Percentiles rank a stretch among this genome's conserved stretches.
Evolutionary conservation across 2,888 invertebrate species (phyloP).

Genomic region (Monochamus alternatus): DNA sequence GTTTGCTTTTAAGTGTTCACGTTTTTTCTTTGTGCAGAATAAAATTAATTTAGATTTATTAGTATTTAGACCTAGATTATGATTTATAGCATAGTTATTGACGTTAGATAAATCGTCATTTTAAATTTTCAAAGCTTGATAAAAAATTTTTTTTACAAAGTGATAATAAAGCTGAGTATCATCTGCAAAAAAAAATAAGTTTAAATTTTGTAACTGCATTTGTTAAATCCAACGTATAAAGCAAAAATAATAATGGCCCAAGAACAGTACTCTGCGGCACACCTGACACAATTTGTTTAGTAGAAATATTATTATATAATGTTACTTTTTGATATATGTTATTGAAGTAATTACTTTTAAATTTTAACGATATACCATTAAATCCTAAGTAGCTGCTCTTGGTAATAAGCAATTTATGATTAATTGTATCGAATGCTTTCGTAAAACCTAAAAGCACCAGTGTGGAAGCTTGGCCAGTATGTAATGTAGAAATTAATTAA

Average conservation of each 20-base stretch:
- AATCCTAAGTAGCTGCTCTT: slow-evolving; percentile 35
- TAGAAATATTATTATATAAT: slow-evolving; percentile 1
- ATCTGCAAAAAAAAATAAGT: background rate
- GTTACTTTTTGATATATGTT: slow-evolving; percentile 22
- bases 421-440: slow-evolving; percentile 38
- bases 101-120: slow-evolving; percentile 5
- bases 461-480: slow-evolving; percentile 19
- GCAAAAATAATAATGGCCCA: slow-evolving; percentile 17
- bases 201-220: slow-evolving; percentile 1
- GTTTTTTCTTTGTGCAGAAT: background rate
- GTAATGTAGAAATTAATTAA: slow-evolving; percentile 4
- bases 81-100: slow-evolving; percentile 1
- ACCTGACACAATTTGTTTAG: background rate
- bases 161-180: too few relatives aligned
- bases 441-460: slow-evolving; percentile 30
- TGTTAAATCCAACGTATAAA: slow-evolving; percentile 18
- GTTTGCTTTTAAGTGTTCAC: too few relatives aligned
- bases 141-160: background rate
- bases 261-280: slow-evolving; percentile 21
- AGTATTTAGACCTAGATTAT: slow-evolving; percentile 18
- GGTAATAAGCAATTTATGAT: slow-evolving; percentile 33
- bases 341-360: slow-evolving; percentile 21
- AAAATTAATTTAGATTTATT: slow-evolving; percentile 13
- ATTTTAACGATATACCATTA: slow-evolving; percentile 7
- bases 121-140: background rate